phyloP scores from a whole-genome alignment of 2,797 vertebrate genomes.

The Strix occidentalis region DNA sequence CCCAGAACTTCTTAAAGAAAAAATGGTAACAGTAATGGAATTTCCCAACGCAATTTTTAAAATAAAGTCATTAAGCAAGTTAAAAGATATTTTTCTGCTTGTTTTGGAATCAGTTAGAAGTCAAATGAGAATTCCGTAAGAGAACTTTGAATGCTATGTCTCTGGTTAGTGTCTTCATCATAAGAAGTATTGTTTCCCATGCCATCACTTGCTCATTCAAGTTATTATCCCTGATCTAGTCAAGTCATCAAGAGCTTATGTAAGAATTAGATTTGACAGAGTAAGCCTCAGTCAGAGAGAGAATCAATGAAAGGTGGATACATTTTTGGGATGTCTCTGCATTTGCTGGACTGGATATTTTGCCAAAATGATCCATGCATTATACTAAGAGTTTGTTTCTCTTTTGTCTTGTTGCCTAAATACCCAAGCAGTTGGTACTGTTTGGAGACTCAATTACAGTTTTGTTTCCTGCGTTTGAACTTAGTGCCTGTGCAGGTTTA shows the following conservation, averaged over 20 bases:
- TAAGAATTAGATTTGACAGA: constrained; percentile 24
- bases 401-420: background rate
- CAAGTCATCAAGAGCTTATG: background rate
- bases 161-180: background rate
- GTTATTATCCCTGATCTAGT: background rate
- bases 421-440: background rate
- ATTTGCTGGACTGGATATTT: background rate
- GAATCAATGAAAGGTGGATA: background rate
- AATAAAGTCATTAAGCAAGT: background rate
- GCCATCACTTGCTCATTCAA: background rate
- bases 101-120: background rate
- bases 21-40: background rate
- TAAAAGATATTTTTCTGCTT: background rate
- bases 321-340: background rate
- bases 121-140: background rate
- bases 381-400: background rate
- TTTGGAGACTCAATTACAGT: background rate
- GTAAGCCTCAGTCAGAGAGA: background rate
- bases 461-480: background rate
- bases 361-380: background rate
- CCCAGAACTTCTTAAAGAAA: background rate
- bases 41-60: background rate
- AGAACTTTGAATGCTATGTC: background rate
- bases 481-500: background rate
- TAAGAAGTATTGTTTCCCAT: background rate